Evolutionary conservation across 2,888 invertebrate species (phyloP), one percentile per base, ranked within the genome.

Genomic region (Scaptomyza polygonia): DNA sequence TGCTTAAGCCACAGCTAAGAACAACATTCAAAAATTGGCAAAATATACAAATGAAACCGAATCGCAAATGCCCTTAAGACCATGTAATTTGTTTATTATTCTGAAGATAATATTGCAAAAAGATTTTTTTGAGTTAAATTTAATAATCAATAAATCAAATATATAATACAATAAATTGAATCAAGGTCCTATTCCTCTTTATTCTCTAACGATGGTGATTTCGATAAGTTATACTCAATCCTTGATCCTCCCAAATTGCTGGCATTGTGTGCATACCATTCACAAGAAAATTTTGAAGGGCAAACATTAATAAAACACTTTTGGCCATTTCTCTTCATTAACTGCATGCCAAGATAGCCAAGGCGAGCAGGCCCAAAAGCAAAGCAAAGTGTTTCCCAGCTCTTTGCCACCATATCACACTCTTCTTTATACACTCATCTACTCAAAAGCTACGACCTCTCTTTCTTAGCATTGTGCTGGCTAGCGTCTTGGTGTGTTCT

Each of bases 251-350:
- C 39, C 9, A 39, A 54, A 32, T 40, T 7, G 27, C 25, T 43
- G 8, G 16, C 44, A 21, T n/a, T 29, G 34, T 48, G 36, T 32
- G 40, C 36, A 21, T 39, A 29, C 29, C 30, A 36, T 11, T 12
- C 47, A 21, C 27, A 12, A 32, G 36, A 30, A 42, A 45, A 56
- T 27, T 55, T 58, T 53, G 44, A 49, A 58, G 52, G 59, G 68
- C 54, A 68, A 67, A 70, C 78, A 80, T 80, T 82, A 79, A 80
- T 74, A 78, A 81, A 81, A 73, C 86, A 84, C 85, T 86, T 72
- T 84, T 55, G 66, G 79, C 70, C 79, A 83, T 83, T 87, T 85
- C 86, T 87, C 82, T 83, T 87, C 85, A 85, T 83, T 83, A 81
- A 66, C 69, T 72, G 65, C 61, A 63, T 59, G 49, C 63, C 64